phyloP scores from a whole-genome alignment of 2,113 vertebrate species.

The Sturnus vulgaris region DNA sequence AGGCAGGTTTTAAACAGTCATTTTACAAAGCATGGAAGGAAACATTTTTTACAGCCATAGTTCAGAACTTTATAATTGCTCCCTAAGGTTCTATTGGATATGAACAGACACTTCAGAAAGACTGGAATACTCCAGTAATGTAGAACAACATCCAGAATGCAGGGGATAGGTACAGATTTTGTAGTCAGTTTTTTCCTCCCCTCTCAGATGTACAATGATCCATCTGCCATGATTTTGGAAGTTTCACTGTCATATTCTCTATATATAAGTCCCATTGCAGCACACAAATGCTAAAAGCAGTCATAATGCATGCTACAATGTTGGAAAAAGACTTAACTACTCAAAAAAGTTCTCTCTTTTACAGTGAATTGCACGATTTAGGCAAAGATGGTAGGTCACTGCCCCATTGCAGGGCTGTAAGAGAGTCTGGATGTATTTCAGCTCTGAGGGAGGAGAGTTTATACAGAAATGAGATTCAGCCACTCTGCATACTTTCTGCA shows the following conservation, averaged over 20 bases:
- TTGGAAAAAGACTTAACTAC: background rate
- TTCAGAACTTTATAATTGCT: background rate
- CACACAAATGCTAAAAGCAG: background rate
- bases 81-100: background rate
- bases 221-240: background rate
- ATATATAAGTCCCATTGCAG: background rate
- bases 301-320: background rate
- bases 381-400: background rate
- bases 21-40: background rate
- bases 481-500: background rate
- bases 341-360: background rate
- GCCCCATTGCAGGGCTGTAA: background rate
- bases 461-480: background rate
- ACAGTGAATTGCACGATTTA: background rate
- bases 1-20: background rate
- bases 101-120: background rate
- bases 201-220: background rate
- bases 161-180: background rate
- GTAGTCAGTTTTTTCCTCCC: background rate
- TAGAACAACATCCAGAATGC: background rate
- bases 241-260: background rate
- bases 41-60: background rate
- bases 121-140: background rate
- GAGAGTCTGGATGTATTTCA: background rate
- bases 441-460: background rate